Evolutionary conservation across 2,888 invertebrate species (phyloP), one percentile per base, ranked within the genome.

Genomic region (Anarsia innoxiella): DNA sequence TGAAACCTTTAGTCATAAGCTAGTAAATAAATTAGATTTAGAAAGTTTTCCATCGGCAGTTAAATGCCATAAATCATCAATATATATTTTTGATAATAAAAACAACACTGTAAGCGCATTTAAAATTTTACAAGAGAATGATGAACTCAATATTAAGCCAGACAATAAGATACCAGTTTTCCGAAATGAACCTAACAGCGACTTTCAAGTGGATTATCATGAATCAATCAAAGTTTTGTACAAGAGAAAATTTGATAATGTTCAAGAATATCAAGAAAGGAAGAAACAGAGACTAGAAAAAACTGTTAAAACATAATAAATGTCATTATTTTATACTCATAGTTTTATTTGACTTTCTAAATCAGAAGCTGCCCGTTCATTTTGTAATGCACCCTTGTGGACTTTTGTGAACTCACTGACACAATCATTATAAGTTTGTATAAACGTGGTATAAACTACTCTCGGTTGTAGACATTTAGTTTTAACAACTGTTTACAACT

Each of bases 231-330:
- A 88, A 38, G 63, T 88, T 37, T 86, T 93, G 52, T 93, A 91
- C 55, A 94, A 93, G 69, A 88, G 91, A 53, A 93, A 90, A 57
- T 93, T 88, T 79, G 93, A 94, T 66, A 93, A 93, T 85, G 88
- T 93, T 5, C 90, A 90, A 62, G 93, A 93, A 53, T 94, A 93
- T 72, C 87, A 91, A 58, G 90, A 91, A 66, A 88, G 90, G 47
- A 94, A 94, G 65, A 92, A 89, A 57, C 86, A 87, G 50, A 87
- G 93, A 53, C 72, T 93, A 43, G 88, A 88, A 56, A 86, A 86
- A 57, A 19, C 19, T 19, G 19, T 5, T n/a, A n/a, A n/a, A n/a
- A n/a, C n/a, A n/a, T n/a, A n/a, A n/a, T n/a, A n/a, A n/a, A n/a
- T n/a, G n/a, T n/a, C n/a, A n/a, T n/a, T n/a, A n/a, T n/a, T n/a